Base-by-base conservation (phyloP, 2,888 invertebrate genomes). In the Pollenia angustigena region DNA sequence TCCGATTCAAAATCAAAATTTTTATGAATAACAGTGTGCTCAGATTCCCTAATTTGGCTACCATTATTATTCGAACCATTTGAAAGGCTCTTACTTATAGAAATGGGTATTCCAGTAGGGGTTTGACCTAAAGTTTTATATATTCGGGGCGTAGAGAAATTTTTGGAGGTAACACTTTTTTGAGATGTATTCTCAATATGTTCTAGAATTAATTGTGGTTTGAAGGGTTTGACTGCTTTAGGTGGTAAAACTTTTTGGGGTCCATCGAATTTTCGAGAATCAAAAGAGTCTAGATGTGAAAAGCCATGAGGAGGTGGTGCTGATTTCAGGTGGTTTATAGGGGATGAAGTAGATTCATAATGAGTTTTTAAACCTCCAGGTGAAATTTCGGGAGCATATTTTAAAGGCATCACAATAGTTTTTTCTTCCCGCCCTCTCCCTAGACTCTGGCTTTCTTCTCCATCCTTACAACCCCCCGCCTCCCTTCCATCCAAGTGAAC, bases 61-160 rank as follows among this genome's bases (percentile, higher is more conserved):
- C 40, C 14, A 10, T 4, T 11, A 8, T 1, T 12, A 42, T 50
- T 10, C 8, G 12, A 14, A 0, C 4, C 0, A 0, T 50, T 42
- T 9, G 8, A 10, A 8, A 18, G 14, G 16, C 46, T 56, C 7
- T 58, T 52, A 2, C 56, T 54, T 54, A 46, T 62, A 1, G 50
- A 82, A 14, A 44, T 64, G 1, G 16, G 64, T 60, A 56, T 72
- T 7, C 56, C 48, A 9, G 44, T 8, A 8, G 64, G 54, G 9
- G 62, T 46, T 0, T 48, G 8, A 66, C 48, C 16, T 23, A 48
- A 50, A n/a, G n/a, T 66, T 16, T 42, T 81, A 50, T 18, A 12
- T 40, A 9, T 40, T 46, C 1, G 40, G 2, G 18, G 10, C 4
- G 62, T 1, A 16, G 7, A 18, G 6, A 12, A 18, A 3, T 4